Evolutionary conservation across 2,888 invertebrate genomes (phyloP).

Genomic region (Lasioglossum figueresi): DNA sequence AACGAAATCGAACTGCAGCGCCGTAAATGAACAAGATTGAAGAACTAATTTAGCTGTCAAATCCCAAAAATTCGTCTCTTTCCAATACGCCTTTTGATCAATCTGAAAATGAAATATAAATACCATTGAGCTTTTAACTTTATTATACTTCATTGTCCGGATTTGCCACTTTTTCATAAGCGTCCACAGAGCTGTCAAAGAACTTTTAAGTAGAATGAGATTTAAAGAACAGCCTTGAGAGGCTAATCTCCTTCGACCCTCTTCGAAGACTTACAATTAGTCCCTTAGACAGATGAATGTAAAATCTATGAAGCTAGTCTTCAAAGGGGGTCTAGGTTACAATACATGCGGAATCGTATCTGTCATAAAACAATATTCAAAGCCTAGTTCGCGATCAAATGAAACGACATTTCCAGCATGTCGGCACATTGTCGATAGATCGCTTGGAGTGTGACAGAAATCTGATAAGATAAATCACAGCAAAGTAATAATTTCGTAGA

Average conservation of each 20-base stretch:
- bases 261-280: neutral
- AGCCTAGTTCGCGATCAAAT: neutral
- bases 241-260: neutral
- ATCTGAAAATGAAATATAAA: neutral
- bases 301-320: no score
- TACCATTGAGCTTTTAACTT: neutral
- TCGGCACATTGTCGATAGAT: neutral
- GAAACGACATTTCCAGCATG: neutral
- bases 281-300: no score
- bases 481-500: neutral
- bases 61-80: neutral
- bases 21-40: neutral
- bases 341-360: neutral
- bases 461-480: neutral
- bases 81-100: neutral
- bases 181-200: neutral
- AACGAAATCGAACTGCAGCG: neutral
- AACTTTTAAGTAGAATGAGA: neutral
- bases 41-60: neutral
- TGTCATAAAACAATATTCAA: neutral
- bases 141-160: neutral
- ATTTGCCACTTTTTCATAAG: neutral
- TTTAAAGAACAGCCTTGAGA: neutral
- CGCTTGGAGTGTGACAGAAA: neutral
- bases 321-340: no score